Base-by-base conservation (phyloP, 2,113 vertebrate species). In the Dipodomys spectabilis region DNA sequence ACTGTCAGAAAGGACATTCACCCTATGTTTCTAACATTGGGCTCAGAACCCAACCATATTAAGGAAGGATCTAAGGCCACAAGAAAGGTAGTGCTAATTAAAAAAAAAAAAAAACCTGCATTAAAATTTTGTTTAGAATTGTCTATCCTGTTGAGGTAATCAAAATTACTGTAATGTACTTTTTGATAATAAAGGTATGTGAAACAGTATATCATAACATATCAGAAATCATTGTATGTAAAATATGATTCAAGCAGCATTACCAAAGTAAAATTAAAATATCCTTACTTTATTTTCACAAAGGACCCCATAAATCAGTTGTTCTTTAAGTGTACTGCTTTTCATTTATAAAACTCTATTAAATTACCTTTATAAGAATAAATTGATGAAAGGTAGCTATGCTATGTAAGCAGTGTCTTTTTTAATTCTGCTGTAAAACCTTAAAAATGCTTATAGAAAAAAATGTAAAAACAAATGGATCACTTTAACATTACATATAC, bases 381-480 rank as follows among this genome's bases (percentile, higher is more conserved):
- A 85, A 95, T 86, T 60, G 82, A 49, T 27, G 15, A 82, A 2
- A 95, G 64, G n/a, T 73, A 6, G 16, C 25, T 22, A 85, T 74
- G 35, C 25, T 22, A 85, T 74, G 45, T 7, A 87, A 5, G 7
- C 8, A 90, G 32, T 77, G 23, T 86, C 32, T 60, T 49, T 82
- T 94, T 95, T 44, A 88, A 6, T 28, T 88, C 67, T 91, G 64
- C n/a, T 81, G 1, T 75, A 86, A 7, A 20, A 16, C 15, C 65
- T 95, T 88, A 74, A 88, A 81, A 7, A 73, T 85, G 75, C 86
- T 93, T 35, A 57, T 32, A 74, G 86, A 28, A 92, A 82, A 92
- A 68, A 53, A 39, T 39, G 15, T 39, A 11, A 71, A 39, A 73
- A 79, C 1, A 86, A 88, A 39, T 6, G 83, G 44, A 77, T 30